phyloP scores from a whole-genome alignment of 2,113 vertebrate species.

The Gallinago media region DNA sequence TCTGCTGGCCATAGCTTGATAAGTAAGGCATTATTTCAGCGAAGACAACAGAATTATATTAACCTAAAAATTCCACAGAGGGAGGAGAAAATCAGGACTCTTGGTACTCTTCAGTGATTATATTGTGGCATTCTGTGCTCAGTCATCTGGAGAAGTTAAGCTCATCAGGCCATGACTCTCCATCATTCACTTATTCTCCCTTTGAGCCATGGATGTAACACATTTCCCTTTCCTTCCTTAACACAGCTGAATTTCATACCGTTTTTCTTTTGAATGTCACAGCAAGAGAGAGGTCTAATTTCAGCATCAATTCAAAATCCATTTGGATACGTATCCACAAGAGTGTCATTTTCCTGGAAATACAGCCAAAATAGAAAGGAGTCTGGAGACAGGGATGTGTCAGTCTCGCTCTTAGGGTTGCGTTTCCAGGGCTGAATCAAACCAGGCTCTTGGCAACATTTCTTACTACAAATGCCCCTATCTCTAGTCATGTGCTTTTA shows the following conservation, averaged over 20 bases:
- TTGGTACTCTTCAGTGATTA: neutral
- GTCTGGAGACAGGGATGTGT: neutral
- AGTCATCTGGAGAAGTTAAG: neutral
- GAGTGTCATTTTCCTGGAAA: neutral
- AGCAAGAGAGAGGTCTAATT: neutral
- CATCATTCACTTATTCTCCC: neutral
- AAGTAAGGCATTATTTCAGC: neutral
- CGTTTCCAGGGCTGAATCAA: neutral
- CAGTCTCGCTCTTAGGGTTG: neutral
- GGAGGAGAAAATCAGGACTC: neutral
- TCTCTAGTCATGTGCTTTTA: neutral
- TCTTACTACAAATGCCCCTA: neutral
- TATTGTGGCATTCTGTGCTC: neutral
- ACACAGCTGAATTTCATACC: neutral
- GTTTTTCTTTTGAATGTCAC: neutral
- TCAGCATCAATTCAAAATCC: neutral
- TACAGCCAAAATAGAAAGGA: neutral
- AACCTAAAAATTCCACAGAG: neutral
- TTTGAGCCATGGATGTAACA: neutral
- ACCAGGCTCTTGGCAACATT: neutral
- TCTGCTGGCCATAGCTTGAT: neutral
- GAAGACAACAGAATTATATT: neutral
- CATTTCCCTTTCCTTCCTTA: neutral
- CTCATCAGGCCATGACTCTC: neutral
- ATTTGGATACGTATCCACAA: accelerated